phyloP scores from a whole-genome alignment of 2,888 invertebrate genomes.

The Heliconius erato region DNA sequence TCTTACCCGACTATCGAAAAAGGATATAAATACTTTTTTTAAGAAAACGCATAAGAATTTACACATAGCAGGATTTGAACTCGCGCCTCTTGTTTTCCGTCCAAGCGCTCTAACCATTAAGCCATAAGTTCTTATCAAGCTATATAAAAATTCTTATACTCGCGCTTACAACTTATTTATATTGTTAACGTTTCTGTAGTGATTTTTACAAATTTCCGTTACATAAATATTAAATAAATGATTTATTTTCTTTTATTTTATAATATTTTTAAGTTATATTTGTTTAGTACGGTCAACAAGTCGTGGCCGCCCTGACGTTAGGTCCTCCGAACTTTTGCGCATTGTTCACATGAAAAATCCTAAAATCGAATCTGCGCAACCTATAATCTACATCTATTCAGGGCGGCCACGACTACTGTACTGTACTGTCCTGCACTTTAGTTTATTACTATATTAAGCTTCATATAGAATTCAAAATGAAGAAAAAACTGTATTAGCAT shows the following conservation, averaged over 20 bases:
- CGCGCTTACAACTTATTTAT: neutral
- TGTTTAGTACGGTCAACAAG: too few species aligned
- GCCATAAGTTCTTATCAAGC: neutral
- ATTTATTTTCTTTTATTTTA: neutral
- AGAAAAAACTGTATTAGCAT: too few species aligned
- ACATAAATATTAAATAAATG: neutral
- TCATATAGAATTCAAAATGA: too few species aligned
- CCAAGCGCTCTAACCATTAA: neutral
- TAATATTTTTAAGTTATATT: neutral
- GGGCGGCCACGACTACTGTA: too few species aligned
- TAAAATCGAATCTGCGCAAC: too few species aligned
- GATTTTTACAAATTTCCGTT: neutral
- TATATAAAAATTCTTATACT: neutral
- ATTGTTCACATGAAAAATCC: too few species aligned
- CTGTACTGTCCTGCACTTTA: too few species aligned
- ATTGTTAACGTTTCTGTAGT: neutral
- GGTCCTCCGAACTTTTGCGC: too few species aligned
- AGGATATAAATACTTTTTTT: neutral
- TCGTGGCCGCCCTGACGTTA: too few species aligned
- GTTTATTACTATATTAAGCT: too few species aligned
- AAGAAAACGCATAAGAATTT: neutral
- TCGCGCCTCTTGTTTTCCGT: neutral
- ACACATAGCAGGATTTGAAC: neutral
- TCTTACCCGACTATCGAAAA: slow-evolving; percentile 34
- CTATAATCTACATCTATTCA: too few species aligned